Evolutionary conservation across 2,113 vertebrate genomes (phyloP).

Genomic region (Caranx melampygus): DNA sequence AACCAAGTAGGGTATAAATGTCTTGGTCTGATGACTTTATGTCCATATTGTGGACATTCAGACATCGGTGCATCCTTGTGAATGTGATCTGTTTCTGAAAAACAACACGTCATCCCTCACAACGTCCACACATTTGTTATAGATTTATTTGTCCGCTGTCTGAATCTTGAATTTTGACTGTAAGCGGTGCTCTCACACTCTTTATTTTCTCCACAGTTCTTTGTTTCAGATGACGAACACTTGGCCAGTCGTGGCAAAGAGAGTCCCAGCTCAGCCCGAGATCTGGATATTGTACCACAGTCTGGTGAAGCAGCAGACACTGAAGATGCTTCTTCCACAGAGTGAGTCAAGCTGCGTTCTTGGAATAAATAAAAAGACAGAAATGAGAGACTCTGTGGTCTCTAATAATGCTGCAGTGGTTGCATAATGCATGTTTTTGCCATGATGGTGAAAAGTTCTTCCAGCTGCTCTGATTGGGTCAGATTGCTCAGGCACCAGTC

Average conservation of each 20-base stretch:
- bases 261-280: slow-evolving; percentile 42
- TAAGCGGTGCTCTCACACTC: not conserved
- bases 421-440: slow-evolving; percentile 32
- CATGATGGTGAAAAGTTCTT: slow-evolving; percentile 28
- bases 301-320: slow-evolving; percentile 27
- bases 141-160: not conserved
- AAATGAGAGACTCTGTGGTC: not conserved
- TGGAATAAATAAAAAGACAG: not conserved
- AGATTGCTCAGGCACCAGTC: not conserved
- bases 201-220: slow-evolving; percentile 74
- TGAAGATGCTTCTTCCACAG: slow-evolving; percentile 66
- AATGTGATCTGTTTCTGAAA: too few relatives aligned
- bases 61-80: too few relatives aligned
- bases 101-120: too few relatives aligned
- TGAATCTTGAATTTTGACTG: not conserved
- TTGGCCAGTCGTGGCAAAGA: slow-evolving; percentile 37
- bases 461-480: slow-evolving; percentile 13
- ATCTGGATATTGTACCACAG: slow-evolving; percentile 52
- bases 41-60: too few relatives aligned
- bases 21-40: too few relatives aligned
- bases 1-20: too few relatives aligned
- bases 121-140: not conserved
- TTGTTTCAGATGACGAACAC: slow-evolving; percentile 81
- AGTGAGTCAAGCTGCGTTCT: slow-evolving; percentile 72
- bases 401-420: slow-evolving; percentile 8